phyloP scores from a whole-genome alignment of 2,888 invertebrate genomes.

The Pyrrhosoma nymphula region DNA sequence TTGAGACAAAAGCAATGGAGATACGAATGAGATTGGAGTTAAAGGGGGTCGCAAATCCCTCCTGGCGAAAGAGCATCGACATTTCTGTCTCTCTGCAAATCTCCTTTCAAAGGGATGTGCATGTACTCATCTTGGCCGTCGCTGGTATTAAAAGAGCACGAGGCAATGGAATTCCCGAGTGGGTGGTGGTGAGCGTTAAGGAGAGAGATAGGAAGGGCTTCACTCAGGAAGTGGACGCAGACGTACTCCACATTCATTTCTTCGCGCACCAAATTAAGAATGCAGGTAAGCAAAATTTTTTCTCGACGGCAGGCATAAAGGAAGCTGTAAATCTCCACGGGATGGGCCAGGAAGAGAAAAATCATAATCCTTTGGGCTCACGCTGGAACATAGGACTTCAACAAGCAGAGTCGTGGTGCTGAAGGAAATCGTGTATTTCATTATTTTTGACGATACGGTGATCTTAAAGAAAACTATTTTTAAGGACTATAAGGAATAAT shows the following conservation, averaged over 20 bases:
- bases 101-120: not conserved
- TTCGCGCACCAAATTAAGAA: not conserved
- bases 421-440: too few species aligned
- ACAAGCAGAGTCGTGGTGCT: too few species aligned
- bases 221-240: not conserved
- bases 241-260: not conserved
- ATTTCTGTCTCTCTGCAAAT: not conserved
- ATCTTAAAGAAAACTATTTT: too few species aligned
- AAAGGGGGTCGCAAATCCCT: not conserved
- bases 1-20: not conserved
- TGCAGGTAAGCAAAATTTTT: not conserved
- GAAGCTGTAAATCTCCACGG: not conserved
- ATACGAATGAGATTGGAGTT: not conserved
- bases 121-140: not conserved
- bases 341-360: not conserved
- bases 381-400: too few species aligned
- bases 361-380: not conserved
- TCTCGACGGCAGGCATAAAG: not conserved
- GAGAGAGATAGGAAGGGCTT: not conserved
- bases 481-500: too few species aligned
- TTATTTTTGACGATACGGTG: too few species aligned
- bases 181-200: not conserved
- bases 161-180: not conserved
- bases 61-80: not conserved
- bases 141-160: not conserved